Evolutionary conservation across 35 echinoderm and acorn worm species (phyloP).

Genomic region (Nesometra sesokonis): DNA sequence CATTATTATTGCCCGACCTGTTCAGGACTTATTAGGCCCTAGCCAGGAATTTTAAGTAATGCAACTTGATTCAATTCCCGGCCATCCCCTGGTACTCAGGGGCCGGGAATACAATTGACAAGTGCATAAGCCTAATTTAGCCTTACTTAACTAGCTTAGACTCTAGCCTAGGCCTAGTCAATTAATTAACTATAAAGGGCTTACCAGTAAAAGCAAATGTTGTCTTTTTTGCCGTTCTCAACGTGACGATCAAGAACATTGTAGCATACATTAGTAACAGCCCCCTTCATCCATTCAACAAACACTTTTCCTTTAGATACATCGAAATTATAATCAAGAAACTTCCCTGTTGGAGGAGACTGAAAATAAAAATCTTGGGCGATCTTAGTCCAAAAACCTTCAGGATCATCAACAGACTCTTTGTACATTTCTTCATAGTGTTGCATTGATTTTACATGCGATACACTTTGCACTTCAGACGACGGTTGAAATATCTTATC

Average conservation of each 20-base stretch:
- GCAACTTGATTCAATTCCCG: too few species aligned
- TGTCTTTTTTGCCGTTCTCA: constrained; percentile 64
- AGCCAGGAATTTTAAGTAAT: too few species aligned
- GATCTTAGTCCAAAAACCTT: constrained; percentile 74
- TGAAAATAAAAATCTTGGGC: constrained; percentile 58
- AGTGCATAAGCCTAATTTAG: not conserved
- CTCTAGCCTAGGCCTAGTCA: not conserved
- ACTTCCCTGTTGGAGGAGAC: constrained; percentile 38
- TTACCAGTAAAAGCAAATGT: constrained; percentile 92
- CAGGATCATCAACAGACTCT: constrained; percentile 69
- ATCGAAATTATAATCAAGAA: constrained; percentile 84
- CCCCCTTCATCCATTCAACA: constrained; percentile 92
- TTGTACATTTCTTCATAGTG: constrained; percentile 69
- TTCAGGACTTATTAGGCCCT: too few species aligned
- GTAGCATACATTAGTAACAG: constrained; percentile 90
- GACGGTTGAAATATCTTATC: constrained; percentile 48
- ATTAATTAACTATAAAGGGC: constrained; percentile 1
- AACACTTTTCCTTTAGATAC: constrained; percentile 44
- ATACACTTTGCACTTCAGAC: constrained; percentile 56
- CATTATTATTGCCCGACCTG: too few species aligned
- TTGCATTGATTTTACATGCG: constrained; percentile 67
- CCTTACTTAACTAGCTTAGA: not conserved
- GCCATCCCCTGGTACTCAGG: too few species aligned
- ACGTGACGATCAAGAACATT: constrained; percentile 93
- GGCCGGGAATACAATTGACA: too few species aligned